Evolutionary conservation across 2,888 invertebrate species (phyloP).

Genomic region (Ypsolopha scabrella): DNA sequence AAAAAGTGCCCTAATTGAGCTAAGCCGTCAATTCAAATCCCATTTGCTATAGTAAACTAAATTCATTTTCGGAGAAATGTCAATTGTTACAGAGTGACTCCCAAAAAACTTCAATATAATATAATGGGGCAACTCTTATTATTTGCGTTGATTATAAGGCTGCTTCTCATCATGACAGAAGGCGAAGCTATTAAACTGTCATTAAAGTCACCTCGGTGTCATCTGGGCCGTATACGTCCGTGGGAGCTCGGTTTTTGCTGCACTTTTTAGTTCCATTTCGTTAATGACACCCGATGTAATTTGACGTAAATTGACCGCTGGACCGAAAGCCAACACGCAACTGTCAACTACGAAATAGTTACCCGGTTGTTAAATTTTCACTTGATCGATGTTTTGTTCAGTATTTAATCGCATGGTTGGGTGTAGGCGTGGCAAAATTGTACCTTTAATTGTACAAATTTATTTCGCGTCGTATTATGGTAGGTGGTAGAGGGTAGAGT

Average conservation of each 20-base stretch:
- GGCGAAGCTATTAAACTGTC: constrained; percentile 67
- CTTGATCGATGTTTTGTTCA: constrained; percentile 43
- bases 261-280: constrained; percentile 52
- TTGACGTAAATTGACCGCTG: constrained; percentile 61
- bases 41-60: constrained; percentile 16
- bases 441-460: no score
- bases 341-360: constrained; percentile 65
- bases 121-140: constrained; percentile 45
- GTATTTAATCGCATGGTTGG: no score
- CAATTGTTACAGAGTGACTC: constrained; percentile 26
- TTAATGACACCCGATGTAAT: constrained; percentile 63
- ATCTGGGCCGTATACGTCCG: constrained; percentile 52
- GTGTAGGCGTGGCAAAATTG: no score
- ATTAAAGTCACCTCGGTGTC: constrained; percentile 64
- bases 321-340: constrained; percentile 52
- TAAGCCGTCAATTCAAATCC: constrained; percentile 2
- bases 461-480: no score
- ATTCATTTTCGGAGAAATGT: constrained; percentile 38
- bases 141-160: constrained; percentile 56
- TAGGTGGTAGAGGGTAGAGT: no score
- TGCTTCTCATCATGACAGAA: constrained; percentile 42
- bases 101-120: constrained; percentile 38
- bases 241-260: constrained; percentile 57
- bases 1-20: not conserved
- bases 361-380: constrained; percentile 44